A percentile compares a stretch with the other conserved stretches of the same genome.
Conservation (phyloP, 2,797 vertebrate genomes). For the Odontamblyopus rebecca region DNA sequence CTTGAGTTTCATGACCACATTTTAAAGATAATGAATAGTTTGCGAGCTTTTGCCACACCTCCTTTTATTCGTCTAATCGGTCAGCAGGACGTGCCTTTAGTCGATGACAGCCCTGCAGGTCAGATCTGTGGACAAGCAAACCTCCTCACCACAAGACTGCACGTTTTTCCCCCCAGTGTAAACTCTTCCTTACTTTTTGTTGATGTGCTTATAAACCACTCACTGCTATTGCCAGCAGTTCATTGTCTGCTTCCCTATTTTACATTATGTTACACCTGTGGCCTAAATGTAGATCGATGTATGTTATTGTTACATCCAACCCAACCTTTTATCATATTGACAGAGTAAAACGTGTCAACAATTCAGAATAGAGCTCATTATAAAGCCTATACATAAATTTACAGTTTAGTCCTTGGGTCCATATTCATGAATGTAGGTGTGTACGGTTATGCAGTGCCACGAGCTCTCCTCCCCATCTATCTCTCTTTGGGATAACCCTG, state of each 20-base stretch:
- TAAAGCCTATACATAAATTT: slow-evolving; percentile 1
- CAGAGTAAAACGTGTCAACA: neutral
- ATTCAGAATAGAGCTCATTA: neutral
- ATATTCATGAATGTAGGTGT: slow-evolving; percentile 19
- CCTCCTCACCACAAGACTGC: too few relatives aligned
- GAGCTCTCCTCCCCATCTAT: slow-evolving; percentile 35
- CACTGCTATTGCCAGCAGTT: neutral
- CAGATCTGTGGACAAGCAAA: too few relatives aligned
- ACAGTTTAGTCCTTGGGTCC: neutral
- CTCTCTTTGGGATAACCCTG: slow-evolving; percentile 44
- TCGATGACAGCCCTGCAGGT: too few relatives aligned
- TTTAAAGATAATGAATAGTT: too few relatives aligned
- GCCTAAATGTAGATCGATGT: neutral
- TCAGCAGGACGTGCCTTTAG: too few relatives aligned
- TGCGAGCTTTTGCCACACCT: too few relatives aligned
- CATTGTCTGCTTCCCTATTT: neutral
- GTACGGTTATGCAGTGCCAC: neutral
- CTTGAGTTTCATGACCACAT: too few relatives aligned
- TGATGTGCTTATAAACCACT: neutral
- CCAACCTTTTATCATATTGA: neutral
- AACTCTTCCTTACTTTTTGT: neutral
- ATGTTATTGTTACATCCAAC: neutral
- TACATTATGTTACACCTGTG: neutral
- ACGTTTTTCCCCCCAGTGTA: too few relatives aligned
- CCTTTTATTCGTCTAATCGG: too few relatives aligned